Evolutionary conservation across 2,113 vertebrate genomes (phyloP).

Genomic region (Montifringilla adamsi): DNA sequence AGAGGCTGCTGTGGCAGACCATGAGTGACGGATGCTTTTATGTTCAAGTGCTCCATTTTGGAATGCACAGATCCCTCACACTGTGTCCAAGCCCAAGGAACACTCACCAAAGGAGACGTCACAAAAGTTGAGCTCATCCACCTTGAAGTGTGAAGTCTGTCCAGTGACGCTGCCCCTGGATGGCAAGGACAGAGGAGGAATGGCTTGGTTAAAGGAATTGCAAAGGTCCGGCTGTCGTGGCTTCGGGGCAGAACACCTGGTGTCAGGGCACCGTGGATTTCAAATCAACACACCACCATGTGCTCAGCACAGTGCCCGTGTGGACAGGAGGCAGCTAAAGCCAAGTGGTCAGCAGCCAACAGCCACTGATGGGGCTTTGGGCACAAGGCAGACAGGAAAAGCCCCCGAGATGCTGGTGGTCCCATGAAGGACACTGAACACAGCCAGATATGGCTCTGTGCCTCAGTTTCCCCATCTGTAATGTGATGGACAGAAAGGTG

Average conservation of each 20-base stretch:
- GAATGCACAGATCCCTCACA: accelerated
- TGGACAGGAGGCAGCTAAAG: not conserved
- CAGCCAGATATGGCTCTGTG: accelerated
- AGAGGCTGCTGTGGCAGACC: not conserved
- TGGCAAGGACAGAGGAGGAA: not conserved
- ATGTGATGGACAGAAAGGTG: not conserved
- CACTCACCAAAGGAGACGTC: conserved; percentile 87
- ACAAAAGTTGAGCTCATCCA: conserved; percentile 78
- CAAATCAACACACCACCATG: not conserved
- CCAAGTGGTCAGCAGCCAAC: not conserved
- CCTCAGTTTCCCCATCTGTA: not conserved
- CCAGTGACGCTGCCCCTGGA: conserved; percentile 83
- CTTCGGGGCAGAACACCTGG: not conserved
- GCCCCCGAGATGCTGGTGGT: not conserved
- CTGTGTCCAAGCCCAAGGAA: not conserved
- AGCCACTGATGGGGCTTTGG: not conserved
- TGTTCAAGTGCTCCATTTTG: accelerated
- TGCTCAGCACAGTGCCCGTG: not conserved
- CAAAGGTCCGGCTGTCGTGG: accelerated
- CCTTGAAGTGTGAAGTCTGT: conserved; percentile 80
- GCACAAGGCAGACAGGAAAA: not conserved
- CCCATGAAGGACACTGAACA: not conserved
- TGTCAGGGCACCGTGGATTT: not conserved
- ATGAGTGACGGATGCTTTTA: not conserved
- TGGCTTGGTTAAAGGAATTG: not conserved